Percentiles rank a stretch among this genome's conserved stretches.
These are phyloP conservation scores for Scatophagus argus DNA, from an alignment of 2,113 vertebrate genomes.

Conservation along the genomic window DNA sequence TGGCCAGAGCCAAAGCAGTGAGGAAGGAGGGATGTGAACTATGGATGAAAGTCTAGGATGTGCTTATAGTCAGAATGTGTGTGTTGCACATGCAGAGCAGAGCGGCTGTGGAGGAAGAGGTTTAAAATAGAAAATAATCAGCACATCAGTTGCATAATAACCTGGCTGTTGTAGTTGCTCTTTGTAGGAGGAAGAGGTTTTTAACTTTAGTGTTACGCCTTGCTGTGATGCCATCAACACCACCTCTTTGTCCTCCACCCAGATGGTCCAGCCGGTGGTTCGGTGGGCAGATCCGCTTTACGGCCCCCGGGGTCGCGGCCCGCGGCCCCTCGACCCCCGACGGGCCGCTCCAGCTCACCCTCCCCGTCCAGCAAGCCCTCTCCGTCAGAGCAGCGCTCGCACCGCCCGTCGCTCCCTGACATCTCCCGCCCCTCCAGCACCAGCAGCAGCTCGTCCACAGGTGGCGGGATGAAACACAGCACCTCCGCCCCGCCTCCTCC, in stretches of 20 bases:
- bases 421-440: conserved; percentile 85
- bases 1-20: not conserved
- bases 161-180: no score
- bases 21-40: not conserved
- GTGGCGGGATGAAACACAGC: conserved; percentile 90
- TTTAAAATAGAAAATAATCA: no score
- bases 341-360: conserved; percentile 67
- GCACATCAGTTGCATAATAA: no score
- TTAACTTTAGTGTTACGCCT: no score
- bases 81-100: no score
- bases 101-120: no score
- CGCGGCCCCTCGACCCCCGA: conserved; percentile 87
- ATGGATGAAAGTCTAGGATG: not conserved
- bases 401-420: conserved; percentile 92
- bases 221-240: not conserved
- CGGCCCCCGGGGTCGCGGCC: conserved; percentile 87
- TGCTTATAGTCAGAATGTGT: not conserved
- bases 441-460: conserved; percentile 51
- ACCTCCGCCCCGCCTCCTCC: conserved; percentile 91
- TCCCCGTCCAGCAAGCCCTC: conserved; percentile 72
- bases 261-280: conserved; percentile 87
- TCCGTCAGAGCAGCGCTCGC: conserved; percentile 86
- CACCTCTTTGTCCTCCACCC: conserved; percentile 36
- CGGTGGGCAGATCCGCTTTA: conserved; percentile 85
- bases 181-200: no score